Base-by-base conservation (phyloP, 2,113 vertebrate genomes). In the Chloropsis hardwickii region DNA sequence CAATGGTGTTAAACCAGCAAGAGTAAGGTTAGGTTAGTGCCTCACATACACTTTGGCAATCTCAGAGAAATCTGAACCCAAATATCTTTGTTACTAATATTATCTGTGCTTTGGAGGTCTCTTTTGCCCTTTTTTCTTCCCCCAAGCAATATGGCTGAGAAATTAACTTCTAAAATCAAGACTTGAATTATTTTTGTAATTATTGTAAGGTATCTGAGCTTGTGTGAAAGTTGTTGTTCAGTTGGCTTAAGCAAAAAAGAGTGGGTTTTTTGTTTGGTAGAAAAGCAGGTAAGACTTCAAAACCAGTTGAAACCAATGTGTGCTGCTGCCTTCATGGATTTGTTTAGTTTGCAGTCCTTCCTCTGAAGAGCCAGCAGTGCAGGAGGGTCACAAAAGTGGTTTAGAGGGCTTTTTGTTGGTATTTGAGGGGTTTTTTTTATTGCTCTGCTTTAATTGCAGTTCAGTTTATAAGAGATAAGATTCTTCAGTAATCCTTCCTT, bases 241-340 rank as follows among this genome's bases (percentile, higher is more conserved):
- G 24, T 39, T 82, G 80, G 29, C 33, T 83, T 89, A 60, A 80
- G 62, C 27, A 62, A 53, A 57, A 73, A 78, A 61, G 2, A 10
- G 2, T 65, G 13, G 1, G 2, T 62, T 67, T 64, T 58, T 56
- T 58, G 3, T 80, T 80, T 45, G 11, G 29, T 64, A 47, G 73
- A 64, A 91, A 54, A 74, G 50, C 28, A 84, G 81, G 42, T 53
- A 74, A 72, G 54, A 48, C n/a, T 91, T 91, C 22, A 62, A 78
- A 92, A 44, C 24, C 50, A 35, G 13, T 18, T 5, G 4, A 70
- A 74, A 79, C 12, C 39, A 79, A 33, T 15, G 44, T 3, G 3
- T 91, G 17, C 20, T 66, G 29, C 47, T 81, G 44, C 35, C 40
- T 84, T 92, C 21, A 11, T 50, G 70, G 44, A 56, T 28, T 81